phyloP scores from a whole-genome alignment of 2,113 vertebrate species.

The Struthio camelus region DNA sequence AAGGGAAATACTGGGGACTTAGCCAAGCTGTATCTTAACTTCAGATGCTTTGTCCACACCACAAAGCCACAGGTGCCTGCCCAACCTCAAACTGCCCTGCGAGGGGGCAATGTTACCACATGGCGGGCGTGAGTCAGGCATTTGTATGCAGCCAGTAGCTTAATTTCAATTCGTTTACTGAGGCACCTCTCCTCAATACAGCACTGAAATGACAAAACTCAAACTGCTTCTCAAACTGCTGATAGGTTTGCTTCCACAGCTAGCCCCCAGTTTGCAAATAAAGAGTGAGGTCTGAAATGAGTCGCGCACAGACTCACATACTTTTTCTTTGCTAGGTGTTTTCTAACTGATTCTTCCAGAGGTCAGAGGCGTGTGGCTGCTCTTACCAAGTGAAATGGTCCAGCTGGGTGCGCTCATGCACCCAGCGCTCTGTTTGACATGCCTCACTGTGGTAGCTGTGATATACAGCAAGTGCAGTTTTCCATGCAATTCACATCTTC shows the following conservation, averaged over 20 bases:
- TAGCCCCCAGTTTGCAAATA: not conserved
- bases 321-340: not conserved
- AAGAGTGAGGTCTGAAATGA: not conserved
- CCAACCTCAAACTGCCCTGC: accelerated
- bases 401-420: accelerated
- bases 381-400: not conserved
- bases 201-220: not conserved
- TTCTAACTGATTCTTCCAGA: not conserved
- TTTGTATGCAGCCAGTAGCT: not conserved
- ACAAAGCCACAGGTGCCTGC: not conserved
- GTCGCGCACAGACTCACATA: accelerated
- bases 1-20: not conserved
- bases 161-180: not conserved
- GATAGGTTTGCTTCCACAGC: not conserved
- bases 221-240: not conserved
- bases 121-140: accelerated
- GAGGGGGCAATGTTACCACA: not conserved
- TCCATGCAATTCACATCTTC: not conserved
- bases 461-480: not conserved
- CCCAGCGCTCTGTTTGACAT: accelerated
- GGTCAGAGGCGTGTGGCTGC: not conserved
- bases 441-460: not conserved
- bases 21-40: not conserved
- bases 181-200: not conserved
- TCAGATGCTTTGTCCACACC: not conserved